Evolutionary conservation across 2,797 vertebrate genomes (phyloP).

Genomic region (Okamejei kenojei): DNA sequence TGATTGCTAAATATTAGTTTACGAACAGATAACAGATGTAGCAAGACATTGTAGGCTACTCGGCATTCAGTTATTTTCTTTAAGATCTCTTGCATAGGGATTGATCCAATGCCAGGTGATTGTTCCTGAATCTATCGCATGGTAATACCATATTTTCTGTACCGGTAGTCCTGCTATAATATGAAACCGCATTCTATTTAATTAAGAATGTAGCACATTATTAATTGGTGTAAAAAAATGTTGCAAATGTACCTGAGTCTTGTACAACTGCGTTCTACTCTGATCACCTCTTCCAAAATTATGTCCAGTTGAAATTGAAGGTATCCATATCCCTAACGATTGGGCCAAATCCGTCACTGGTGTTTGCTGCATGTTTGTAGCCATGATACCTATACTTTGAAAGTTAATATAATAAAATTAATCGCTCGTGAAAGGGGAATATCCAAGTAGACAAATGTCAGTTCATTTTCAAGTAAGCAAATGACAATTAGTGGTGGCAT

Average conservation of each 20-base stretch:
- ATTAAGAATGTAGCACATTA: background rate
- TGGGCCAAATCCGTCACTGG: constrained; percentile 42
- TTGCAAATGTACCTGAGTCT: constrained; percentile 64
- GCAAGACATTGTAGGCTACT: background rate
- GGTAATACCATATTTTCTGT: background rate
- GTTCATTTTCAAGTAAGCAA: background rate
- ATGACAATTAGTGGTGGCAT: background rate
- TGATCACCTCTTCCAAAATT: constrained; percentile 41
- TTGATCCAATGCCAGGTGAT: background rate
- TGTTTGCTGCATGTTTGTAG: constrained; percentile 41
- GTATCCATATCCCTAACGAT: constrained; percentile 47
- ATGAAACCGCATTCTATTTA: too few species aligned
- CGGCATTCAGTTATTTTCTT: background rate
- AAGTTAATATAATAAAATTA: background rate
- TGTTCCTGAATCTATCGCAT: background rate
- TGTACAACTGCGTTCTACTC: constrained; percentile 42
- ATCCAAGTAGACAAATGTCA: background rate
- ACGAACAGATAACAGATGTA: background rate
- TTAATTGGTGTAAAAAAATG: background rate
- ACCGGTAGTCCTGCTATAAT: background rate
- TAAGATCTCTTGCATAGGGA: too few species aligned
- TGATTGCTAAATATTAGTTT: background rate
- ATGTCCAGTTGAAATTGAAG: constrained; percentile 38
- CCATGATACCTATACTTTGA: constrained; percentile 41
- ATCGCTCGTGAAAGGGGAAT: background rate